These are phyloP conservation scores for Apomyelois bistriatella DNA, from an alignment of 2,888 invertebrate species.

Conservation along the genomic window DNA sequence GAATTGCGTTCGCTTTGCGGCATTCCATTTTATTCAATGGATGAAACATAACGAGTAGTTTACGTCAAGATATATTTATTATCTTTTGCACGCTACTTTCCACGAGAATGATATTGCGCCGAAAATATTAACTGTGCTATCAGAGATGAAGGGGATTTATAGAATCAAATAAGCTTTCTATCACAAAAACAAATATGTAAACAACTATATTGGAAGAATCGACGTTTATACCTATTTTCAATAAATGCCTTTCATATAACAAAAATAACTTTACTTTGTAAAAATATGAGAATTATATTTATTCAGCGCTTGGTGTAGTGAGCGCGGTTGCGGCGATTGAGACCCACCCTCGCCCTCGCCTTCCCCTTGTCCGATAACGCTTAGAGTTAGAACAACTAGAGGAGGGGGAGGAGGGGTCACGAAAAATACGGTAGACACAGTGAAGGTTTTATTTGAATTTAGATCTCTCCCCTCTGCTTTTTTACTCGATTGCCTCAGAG, in stretches of 20 bases:
- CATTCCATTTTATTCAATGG: not conserved
- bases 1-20: not conserved
- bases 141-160: no score
- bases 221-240: no score
- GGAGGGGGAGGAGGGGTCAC: not conserved
- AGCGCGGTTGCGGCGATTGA: not conserved
- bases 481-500: not conserved
- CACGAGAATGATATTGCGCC: not conserved
- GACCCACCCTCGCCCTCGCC: not conserved
- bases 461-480: not conserved
- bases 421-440: not conserved
- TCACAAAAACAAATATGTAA: no score
- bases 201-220: no score
- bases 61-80: not conserved
- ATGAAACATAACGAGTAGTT: not conserved
- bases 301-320: not conserved
- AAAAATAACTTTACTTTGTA: not conserved
- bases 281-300: constrained; percentile 2
- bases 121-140: no score
- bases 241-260: no score
- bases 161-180: no score
- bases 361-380: constrained; percentile 7
- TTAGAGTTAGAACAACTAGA: not conserved
- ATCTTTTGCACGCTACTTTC: not conserved
- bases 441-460: constrained; percentile 5